Evolutionary conservation across 2,888 invertebrate genomes (phyloP), one percentile per base, ranked within the genome.

Genomic region (Agrenia bidenticulata): DNA sequence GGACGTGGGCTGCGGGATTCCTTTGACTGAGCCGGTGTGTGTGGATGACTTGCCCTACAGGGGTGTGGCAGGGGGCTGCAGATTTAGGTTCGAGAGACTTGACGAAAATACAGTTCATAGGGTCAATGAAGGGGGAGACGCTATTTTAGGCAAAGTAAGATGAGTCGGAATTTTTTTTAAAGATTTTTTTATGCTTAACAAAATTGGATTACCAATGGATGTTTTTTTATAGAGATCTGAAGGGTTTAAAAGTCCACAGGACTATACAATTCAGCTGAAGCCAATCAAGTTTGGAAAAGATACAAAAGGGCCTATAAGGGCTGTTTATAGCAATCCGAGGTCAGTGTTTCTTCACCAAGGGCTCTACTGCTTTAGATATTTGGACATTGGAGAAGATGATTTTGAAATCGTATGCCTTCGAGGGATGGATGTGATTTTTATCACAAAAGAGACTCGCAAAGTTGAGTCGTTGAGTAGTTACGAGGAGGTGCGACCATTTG

Each of bases 1-100:
- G 19, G 72, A 72, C 59, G 69, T 65, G 2, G 72, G 72, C 1
- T 55, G 64, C 45, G 72, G 72, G 15, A n/a, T 72, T 23, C 72
- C 72, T 15, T 21, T 69, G 2, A 55, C 63, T 51, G 69, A 69
- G 26, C 72, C 72, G 1, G 51, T 72, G 27, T 51, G 41, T 26
- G 13, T 69, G 2, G 63, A 63, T 15, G 41, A 55, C 15, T 27
- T 67, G 9, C 72, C 69, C 0, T 64, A 49, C 21, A 4, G 24
- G 7, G 27, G 58, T 21, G 7, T 53, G 27, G 71, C 68, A 9
- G 71, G 64, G 17, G 72, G 72, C 2, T 53, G 67, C 1, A 27
- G 58, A 21, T 72, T 37, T 49, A 27, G 66, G 1, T 72, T 61
- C 39, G 72, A 72, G 53, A 37, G 66, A 21, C 32, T 63, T 2